A percentile compares a stretch with the other conserved stretches of the same genome.
These are phyloP conservation scores for Patiria pectinifera DNA, from an alignment of 53 echinoderm and acorn worm species.

Conservation along the genomic window DNA sequence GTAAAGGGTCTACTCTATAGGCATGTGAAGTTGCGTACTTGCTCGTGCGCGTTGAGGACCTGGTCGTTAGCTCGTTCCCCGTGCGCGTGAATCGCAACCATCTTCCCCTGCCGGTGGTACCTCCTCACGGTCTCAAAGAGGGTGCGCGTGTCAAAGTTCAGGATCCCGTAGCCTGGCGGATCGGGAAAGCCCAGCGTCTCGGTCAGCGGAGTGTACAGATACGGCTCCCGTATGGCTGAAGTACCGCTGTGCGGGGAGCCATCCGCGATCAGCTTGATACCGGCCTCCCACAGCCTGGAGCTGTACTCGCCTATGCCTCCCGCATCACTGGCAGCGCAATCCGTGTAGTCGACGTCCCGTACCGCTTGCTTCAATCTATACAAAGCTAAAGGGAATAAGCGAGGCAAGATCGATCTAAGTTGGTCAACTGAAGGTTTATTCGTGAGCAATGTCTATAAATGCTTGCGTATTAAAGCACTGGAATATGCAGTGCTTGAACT, in stretches of 20 bases:
- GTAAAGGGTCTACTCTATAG: no score
- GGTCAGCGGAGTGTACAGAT: slow-evolving; percentile 56
- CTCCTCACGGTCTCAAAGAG: slow-evolving; percentile 55
- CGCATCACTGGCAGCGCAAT: neutral
- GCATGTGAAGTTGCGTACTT: slow-evolving; percentile 23
- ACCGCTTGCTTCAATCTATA: neutral
- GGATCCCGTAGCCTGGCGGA: slow-evolving; percentile 48
- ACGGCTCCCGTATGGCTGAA: slow-evolving; percentile 31
- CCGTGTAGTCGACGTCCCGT: neutral
- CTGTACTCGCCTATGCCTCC: neutral
- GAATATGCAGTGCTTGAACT: neutral
- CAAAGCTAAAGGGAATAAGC: neutral
- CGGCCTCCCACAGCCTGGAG: slow-evolving; percentile 47
- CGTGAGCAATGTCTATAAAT: no score
- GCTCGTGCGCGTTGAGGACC: slow-evolving; percentile 55
- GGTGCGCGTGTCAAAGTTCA: slow-evolving; percentile 35
- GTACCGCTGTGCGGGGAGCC: slow-evolving; percentile 54
- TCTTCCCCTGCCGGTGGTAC: slow-evolving; percentile 34
- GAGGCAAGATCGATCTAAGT: no score
- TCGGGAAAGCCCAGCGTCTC: slow-evolving; percentile 63
- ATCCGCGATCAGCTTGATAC: slow-evolving; percentile 34
- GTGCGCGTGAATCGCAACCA: slow-evolving; percentile 64
- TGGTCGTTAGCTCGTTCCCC: slow-evolving; percentile 68
- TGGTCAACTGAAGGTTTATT: no score
- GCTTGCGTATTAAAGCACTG: no score